Evolutionary conservation across 2,113 vertebrate species (phyloP).

Genomic region (Trichechus manatus): DNA sequence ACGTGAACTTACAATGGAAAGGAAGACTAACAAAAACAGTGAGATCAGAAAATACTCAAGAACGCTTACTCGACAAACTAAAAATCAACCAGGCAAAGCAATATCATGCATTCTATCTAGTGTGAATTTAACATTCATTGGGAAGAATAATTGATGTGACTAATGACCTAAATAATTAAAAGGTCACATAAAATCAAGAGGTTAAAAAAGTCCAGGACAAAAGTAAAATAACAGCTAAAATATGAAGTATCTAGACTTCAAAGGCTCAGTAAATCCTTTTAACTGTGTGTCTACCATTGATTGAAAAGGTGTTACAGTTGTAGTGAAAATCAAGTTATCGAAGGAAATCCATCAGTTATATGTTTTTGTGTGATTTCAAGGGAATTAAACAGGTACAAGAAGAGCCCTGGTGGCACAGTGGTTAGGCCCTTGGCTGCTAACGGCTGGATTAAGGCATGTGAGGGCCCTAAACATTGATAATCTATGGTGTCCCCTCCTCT

Average conservation of each 20-base stretch:
- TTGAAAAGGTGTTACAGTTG: neutral
- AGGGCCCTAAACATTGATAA: too few species aligned
- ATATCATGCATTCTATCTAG: neutral
- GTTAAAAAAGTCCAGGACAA: neutral
- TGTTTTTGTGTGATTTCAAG: neutral
- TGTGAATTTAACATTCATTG: neutral
- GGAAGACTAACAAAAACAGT: neutral
- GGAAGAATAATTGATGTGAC: neutral
- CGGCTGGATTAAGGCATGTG: too few species aligned
- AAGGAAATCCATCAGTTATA: neutral
- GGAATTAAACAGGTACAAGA: neutral
- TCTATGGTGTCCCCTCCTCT: too few species aligned
- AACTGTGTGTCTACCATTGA: neutral
- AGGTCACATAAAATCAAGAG: conserved; percentile 28
- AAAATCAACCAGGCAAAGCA: neutral
- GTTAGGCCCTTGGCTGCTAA: neutral
- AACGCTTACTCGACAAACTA: neutral
- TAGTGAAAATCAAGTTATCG: neutral
- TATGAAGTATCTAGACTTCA: neutral
- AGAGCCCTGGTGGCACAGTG: neutral
- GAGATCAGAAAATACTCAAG: neutral
- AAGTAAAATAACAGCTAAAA: conserved; percentile 30
- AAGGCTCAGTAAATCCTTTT: neutral
- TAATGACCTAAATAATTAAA: conserved; percentile 43
- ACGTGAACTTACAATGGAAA: neutral